Conservation (phyloP, 2,888 invertebrate genomes). For the Lottia scabra region DNA sequence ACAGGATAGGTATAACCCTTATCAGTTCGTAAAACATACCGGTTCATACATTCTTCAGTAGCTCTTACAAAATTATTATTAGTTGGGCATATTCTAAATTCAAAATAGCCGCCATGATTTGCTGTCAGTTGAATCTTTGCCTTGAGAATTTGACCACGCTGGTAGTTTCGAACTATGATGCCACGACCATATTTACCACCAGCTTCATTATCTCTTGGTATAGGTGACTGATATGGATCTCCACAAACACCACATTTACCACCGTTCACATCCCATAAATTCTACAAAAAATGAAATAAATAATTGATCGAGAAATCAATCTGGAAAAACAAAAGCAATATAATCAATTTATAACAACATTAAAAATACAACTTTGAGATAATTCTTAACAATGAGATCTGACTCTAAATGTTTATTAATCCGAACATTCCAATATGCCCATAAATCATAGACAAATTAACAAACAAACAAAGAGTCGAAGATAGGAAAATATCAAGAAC, state of each 20-base stretch:
- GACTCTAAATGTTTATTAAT: no score
- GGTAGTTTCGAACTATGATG: conserved; percentile 60
- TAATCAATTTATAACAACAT: no score
- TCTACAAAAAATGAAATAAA: conserved; percentile 36
- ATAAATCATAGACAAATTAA: no score
- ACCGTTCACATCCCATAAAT: conserved; percentile 51
- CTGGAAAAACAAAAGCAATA: no score
- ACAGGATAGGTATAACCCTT: background rate
- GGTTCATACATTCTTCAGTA: background rate
- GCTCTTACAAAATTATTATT: conserved; percentile 22
- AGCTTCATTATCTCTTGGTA: conserved; percentile 57
- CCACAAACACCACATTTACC: conserved; percentile 93
- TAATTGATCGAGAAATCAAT: no score
- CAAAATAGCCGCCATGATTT: conserved; percentile 62
- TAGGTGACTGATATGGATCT: conserved; percentile 77
- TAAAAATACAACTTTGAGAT: no score
- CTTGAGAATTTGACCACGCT: conserved; percentile 59
- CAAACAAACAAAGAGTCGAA: no score
- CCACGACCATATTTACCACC: conserved; percentile 66
- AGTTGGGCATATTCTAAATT: conserved; percentile 60
- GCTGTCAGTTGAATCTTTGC: conserved; percentile 64
- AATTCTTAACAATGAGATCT: no score
- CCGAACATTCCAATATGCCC: no score
- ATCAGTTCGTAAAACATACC: background rate
- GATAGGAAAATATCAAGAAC: no score